Evolutionary conservation across 1,140 invertebrate species (phyloP), one percentile per base, ranked within the genome.

Genomic region (Leptopilina clavipes): DNA sequence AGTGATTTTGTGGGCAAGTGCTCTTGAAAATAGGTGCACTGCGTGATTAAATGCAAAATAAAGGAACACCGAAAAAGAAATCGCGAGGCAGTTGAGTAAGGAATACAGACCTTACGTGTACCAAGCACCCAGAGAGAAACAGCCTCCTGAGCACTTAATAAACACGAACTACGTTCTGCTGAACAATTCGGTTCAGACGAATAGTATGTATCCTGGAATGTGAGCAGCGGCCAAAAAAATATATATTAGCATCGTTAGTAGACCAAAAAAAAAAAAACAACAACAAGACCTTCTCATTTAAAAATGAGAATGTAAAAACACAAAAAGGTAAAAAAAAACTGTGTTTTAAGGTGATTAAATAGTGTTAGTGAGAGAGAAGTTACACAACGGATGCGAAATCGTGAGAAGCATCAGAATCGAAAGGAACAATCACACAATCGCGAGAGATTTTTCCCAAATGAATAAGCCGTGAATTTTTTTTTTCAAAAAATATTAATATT

Each of bases 111-210:
- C 95, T 96, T 96, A 92, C 95, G 93, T 92, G 94, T 94, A 92
- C 94, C 95, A 93, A 96, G 94, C 90, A 95, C 94, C 95, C 95
- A 96, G 90, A 96, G 94, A 92, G 95, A 95, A 93, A 96, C 94
- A 93, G 95, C 95, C 93, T 96, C 95, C 93, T 95, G 94, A 92
- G 94, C 94, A 91, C 94, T 95, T 92, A 96, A 94, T 92, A 96
- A 94, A 92, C 93, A 93, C 92, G 94, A 92, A 86, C 87, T 88
- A 86, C 83, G 82, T 86, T 86, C 83, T 81, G 88, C 87, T 92
- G 92, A 93, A 91, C 92, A 92, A 89, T 92, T 91, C 90, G 91
- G 91, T 89, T 92, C 90, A 91, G 91, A 91, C 90, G 92, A 92
- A 91, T 93, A 93, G 91, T 92, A 93, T 90, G 92, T 91, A 89